A percentile compares a stretch with the other conserved stretches of the same genome.
phyloP scores from a whole-genome alignment of 2,888 invertebrate genomes.

The Tenthredo scrophulariae region DNA sequence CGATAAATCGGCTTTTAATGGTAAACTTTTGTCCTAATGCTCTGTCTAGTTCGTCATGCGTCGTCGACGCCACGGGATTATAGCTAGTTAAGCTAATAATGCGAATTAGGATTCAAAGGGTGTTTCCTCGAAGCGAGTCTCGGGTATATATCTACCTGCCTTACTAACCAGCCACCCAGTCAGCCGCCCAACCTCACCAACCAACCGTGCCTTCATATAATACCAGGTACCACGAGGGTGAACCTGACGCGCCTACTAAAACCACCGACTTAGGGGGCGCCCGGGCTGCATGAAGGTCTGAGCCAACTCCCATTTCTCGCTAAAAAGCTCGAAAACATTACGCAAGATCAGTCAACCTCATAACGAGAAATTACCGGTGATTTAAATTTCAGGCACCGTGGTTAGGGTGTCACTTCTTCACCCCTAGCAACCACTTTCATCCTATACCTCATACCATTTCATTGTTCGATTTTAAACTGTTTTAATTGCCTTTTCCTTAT shows the following conservation, averaged over 20 bases:
- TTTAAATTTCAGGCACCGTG: constrained; percentile 39
- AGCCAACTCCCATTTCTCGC: constrained; percentile 21
- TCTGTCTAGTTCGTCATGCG: constrained; percentile 46
- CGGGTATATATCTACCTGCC: constrained; percentile 50
- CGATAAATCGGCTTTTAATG: constrained; percentile 41
- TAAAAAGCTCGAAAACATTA: constrained; percentile 45
- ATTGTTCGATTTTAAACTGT: constrained; percentile 35
- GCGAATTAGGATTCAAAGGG: constrained; percentile 70
- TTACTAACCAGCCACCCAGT: constrained; percentile 35
- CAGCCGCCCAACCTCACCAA: constrained; percentile 49
- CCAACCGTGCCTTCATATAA: constrained; percentile 58
- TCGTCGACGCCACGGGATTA: constrained; percentile 50
- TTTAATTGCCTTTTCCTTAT: constrained; percentile 21
- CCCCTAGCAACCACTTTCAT: not conserved
- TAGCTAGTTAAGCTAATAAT: constrained; percentile 68
- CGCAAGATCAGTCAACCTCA: constrained; percentile 40
- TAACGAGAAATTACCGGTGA: constrained; percentile 50
- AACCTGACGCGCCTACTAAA: constrained; percentile 70
- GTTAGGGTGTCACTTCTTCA: constrained; percentile 10
- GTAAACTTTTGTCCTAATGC: constrained; percentile 46
- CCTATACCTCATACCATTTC: not conserved
- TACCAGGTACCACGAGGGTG: constrained; percentile 59
- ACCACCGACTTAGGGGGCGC: constrained; percentile 57
- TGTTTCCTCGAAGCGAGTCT: constrained; percentile 60
- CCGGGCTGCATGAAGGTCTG: constrained; percentile 22